Evolutionary conservation across 1,140 invertebrate genomes (phyloP).

Genomic region (Bombus confusus): DNA sequence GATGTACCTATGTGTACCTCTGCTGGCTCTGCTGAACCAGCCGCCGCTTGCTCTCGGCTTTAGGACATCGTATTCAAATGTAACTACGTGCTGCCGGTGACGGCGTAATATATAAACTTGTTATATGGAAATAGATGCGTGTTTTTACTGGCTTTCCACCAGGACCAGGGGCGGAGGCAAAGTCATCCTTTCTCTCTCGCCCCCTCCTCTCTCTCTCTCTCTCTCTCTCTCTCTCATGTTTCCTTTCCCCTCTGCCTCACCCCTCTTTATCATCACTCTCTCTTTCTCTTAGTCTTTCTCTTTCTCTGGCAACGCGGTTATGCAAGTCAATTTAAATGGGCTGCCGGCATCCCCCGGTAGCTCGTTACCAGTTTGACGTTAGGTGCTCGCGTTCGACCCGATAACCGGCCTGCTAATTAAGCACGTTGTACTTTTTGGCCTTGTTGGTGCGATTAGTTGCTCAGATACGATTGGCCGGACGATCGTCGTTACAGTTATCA

Average conservation of each 20-base stretch:
- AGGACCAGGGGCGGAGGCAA: constrained; percentile 59
- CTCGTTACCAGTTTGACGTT: constrained; percentile 73
- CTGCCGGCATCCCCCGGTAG: constrained; percentile 57
- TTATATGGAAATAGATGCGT: constrained; percentile 83
- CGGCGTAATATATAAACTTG: constrained; percentile 82
- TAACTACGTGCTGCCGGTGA: constrained; percentile 81
- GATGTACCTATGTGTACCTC: constrained; percentile 62
- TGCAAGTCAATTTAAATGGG: constrained; percentile 81
- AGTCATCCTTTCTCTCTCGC: constrained; percentile 43
- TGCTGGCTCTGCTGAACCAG: constrained; percentile 16
- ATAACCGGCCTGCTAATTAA: constrained; percentile 66
- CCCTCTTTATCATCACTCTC: background rate
- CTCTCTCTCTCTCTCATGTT: background rate
- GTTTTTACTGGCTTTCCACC: constrained; percentile 79
- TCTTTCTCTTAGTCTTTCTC: background rate
- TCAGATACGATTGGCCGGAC: constrained; percentile 41
- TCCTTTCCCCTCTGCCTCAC: background rate
- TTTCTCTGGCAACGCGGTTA: constrained; percentile 70
- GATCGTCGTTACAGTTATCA: constrained; percentile 61
- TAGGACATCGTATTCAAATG: constrained; percentile 82
- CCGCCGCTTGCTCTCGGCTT: constrained; percentile 69
- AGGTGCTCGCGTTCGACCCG: constrained; percentile 49
- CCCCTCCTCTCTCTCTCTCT: background rate
- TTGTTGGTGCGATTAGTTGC: constrained; percentile 38
- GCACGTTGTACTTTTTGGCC: constrained; percentile 56